A percentile compares a stretch with the other conserved stretches of the same genome.
Evolutionary conservation across 1,140 invertebrate genomes (phyloP).

Genomic region (Subanguina moxae): DNA sequence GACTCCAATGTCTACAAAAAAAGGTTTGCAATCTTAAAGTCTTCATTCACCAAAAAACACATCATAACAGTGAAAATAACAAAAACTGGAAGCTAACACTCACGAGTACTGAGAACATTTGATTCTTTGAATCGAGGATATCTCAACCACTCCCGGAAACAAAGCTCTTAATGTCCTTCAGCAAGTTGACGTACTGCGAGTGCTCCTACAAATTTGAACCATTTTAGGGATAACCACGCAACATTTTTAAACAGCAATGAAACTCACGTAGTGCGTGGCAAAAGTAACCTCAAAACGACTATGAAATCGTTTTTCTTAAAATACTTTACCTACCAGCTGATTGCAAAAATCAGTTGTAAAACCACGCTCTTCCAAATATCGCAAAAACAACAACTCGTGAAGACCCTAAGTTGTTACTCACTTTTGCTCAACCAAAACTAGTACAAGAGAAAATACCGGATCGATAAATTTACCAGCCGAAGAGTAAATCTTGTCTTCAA

Average conservation of each 20-base stretch:
- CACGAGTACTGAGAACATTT: background rate
- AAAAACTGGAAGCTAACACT: background rate
- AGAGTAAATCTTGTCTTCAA: slow-evolving; percentile 48
- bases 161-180: slow-evolving; percentile 51
- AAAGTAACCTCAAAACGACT: slow-evolving; percentile 5
- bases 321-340: slow-evolving; percentile 23
- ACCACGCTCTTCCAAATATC: slow-evolving; percentile 58
- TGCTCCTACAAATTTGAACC: slow-evolving; percentile 43
- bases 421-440: background rate
- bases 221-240: slow-evolving; percentile 36
- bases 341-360: slow-evolving; percentile 52
- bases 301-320: background rate
- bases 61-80: background rate
- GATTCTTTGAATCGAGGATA: slow-evolving; percentile 2
- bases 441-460: slow-evolving; percentile 23
- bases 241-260: slow-evolving; percentile 15
- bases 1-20: background rate
- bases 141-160: slow-evolving; percentile 20
- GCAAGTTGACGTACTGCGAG: slow-evolving; percentile 48
- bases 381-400: slow-evolving; percentile 56
- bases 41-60: background rate
- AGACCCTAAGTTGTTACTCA: slow-evolving; percentile 41
- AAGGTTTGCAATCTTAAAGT: background rate
- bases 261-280: slow-evolving; percentile 42
- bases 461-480: slow-evolving; percentile 58